Base-by-base conservation (phyloP, 35 echinoderm and acorn worm species). In the Heliocidaris tuberculata region DNA sequence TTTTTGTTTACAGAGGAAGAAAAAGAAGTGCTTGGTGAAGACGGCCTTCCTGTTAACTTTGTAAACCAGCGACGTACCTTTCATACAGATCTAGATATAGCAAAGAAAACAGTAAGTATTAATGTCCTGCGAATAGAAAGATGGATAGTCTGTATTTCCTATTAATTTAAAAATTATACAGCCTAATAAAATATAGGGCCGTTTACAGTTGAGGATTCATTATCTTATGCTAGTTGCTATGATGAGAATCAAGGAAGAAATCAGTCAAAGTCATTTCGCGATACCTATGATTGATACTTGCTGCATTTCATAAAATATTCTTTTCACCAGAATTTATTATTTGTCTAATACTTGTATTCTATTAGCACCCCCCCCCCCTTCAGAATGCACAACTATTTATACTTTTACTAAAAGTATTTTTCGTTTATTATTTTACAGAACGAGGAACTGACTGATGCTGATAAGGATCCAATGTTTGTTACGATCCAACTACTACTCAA, bases 391-490 rank as follows among this genome's bases (percentile, higher is more conserved):
- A 3, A 42, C 35, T 42, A 42, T 42, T 42, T 42, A 42, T 1
- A 42, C 0, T 42, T 42, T 42, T 42, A 42, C 21, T 78, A 6
- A 27, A 78, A 5, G 27, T 78, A 71, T 71, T 71, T 71, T 71
- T 19, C 7, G 17, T 70, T 21, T 78, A n/a, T 29, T 78, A 50
- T 78, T 56, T 78, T 3, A 89, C 87, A 89, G 87, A 32, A 5
- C 31, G 31, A 48, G 6, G 19, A 89, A 27, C 29, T 16, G 31
- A 94, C 92, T 6, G 95, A 97, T 87, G 95, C 90, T 19, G 95
- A 97, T 47, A 94, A 92, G 31, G 60, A 96, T 31, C 94, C 96
- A 27, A 71, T 96, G 94, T 96, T 98, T 95, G 95, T 96, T 0
- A 96, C 95, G 0, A 92, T 98, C 0, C 95, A 98, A 27, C 49